Percentiles rank a stretch among this genome's conserved stretches.
Evolutionary conservation across 2,888 invertebrate genomes (phyloP).

Genomic region (Drosophila eohydei): DNA sequence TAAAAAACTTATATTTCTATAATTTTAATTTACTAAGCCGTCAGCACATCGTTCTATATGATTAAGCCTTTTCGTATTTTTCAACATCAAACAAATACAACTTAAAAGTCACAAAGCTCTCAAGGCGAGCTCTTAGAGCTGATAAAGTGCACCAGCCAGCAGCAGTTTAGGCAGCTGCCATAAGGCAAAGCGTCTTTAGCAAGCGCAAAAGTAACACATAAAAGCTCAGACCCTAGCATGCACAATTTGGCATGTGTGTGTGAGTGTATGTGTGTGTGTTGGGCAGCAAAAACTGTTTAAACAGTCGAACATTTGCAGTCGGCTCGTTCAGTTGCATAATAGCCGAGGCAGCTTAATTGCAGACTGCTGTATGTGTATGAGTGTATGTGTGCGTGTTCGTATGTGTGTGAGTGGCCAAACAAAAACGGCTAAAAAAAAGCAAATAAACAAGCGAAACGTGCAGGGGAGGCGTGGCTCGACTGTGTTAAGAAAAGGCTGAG

Average conservation of each 20-base stretch:
- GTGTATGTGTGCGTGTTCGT: conserved; percentile 14
- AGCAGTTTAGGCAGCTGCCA: conserved; percentile 10
- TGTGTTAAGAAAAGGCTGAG: conserved; percentile 2
- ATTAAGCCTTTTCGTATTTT: neutral
- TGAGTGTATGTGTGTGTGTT: conserved; percentile 3
- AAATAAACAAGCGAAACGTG: conserved; percentile 47
- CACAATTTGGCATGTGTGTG: conserved; percentile 17
- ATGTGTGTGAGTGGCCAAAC: conserved; percentile 19
- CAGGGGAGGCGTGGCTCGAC: neutral
- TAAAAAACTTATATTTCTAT: no score
- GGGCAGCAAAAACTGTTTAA: conserved; percentile 35
- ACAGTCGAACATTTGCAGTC: conserved; percentile 20
- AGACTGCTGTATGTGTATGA: conserved; percentile 41
- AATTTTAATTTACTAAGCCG: neutral
- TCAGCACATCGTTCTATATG: neutral
- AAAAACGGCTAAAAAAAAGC: conserved; percentile 45
- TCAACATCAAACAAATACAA: neutral
- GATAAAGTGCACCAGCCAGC: conserved; percentile 3
- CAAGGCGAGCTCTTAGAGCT: conserved; percentile 3
- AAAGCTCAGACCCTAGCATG: conserved; percentile 3
- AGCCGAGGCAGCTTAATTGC: conserved; percentile 68
- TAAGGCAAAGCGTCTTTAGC: neutral
- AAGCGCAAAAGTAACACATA: conserved; percentile 14
- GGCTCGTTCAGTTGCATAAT: conserved; percentile 47
- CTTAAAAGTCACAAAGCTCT: conserved; percentile 3